Base-by-base conservation (phyloP, 2,113 vertebrate species). In the Tetrax tetrax region DNA sequence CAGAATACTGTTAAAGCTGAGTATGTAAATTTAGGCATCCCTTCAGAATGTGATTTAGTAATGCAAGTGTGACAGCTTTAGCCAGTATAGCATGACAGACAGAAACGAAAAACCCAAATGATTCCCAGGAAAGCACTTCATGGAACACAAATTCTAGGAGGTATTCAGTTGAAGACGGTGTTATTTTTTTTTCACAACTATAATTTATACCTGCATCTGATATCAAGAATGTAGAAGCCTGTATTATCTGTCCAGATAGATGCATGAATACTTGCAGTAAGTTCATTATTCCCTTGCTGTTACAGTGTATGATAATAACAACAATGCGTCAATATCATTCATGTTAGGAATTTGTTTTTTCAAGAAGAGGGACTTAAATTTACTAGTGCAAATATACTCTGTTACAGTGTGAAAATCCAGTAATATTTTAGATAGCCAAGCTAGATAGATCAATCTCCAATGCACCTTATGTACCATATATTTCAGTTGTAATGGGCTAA, bases 291-390 rank as follows among this genome's bases (percentile, higher is more conserved):
- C 16, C 68, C 37, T 78, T 1, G 1, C 22, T 5, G 8, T 57
- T 66, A 1, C 38, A 37, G 54, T 89, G 90, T 4, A 23, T 48
- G n/a, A 13, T 61, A 54, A 28, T 63, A 78, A 64, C 8, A 80
- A 31, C 59, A 41, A 28, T 51, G 14, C 61, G 47, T 64, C 20
- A 4, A 2, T 89, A 83, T 21, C 0, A 0, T 56, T 87, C 23
- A 7, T 27, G 5, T 59, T 65, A 74, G 18, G 29, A 48, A 7
- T 41, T n/a, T 13, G 16, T 51, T 64, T 41, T 54, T 21, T 8
- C 14, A 38, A 38, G 31, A 56, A 45, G 25, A 33, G 11, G 12
- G 15, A 28, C 81, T 88, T 81, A 38, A 78, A 82, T 93, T 61
- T 71, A 38, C 16, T 8, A 9, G 22, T 89, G 65, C 68, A 12